Base-by-base conservation (phyloP, 2,888 invertebrate species). In the Lepidocyrtoides sp. region DNA sequence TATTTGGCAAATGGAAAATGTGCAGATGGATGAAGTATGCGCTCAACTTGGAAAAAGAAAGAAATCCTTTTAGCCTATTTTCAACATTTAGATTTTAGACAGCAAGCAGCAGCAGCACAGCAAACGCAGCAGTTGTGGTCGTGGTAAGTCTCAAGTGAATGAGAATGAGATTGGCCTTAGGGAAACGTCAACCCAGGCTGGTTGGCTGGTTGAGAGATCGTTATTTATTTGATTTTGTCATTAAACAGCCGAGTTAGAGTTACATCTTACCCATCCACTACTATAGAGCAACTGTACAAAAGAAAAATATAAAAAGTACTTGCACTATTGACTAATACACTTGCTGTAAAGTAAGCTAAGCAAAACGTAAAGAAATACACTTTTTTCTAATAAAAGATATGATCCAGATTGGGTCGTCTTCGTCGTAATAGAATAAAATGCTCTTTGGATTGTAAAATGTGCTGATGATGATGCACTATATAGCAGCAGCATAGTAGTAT, bases 151-250 rank as follows among this genome's bases (percentile, higher is more conserved):
- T 57, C 86, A 63, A 77, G 77, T 77, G 86, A 77, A 29, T 77
- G 51, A 88, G 81, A 81, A 48, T 66, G 20, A 41, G 66, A 44
- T 87, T 81, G 79, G 88, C 81, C 88, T 79, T 88, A 81, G 81
- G 81, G 88, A 88, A 88, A 79, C 88, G 81, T 88, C 88, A 88
- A 86, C 29, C 63, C 51, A 54, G n/a, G 60, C 23, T 20, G 32
- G 66, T 79, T 88, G 66, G 54, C 66, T 66, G 79, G 88, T 79
- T 81, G 84, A 48, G 88, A 66, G 79, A 87, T 88, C 57, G 81
- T 88, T 88, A 88, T 88, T 88, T 88, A 88, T 88, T 88, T 88
- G 88, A 88, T 88, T 88, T 60, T 88, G 88, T 88, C 81, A 88
- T 88, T 88, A 88, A 88, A 51, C 66, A 54, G 41, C 63, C 29